These are phyloP conservation scores for Chironomus tepperi DNA, from an alignment of 1,140 invertebrate genomes.

Conservation along the genomic window DNA sequence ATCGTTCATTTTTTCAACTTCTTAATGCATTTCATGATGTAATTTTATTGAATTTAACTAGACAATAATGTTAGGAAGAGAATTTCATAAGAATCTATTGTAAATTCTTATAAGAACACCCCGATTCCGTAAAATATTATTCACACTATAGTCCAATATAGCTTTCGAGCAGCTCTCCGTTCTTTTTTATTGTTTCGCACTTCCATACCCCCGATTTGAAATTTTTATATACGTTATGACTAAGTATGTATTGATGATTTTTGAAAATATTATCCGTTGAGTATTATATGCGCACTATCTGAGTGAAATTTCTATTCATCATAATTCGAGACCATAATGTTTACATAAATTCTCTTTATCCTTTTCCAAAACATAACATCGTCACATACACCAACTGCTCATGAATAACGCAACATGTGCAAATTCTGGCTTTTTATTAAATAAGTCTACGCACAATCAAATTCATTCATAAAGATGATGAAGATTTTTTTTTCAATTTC, in stretches of 20 bases:
- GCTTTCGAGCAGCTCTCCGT: neutral
- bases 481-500: constrained; percentile 1
- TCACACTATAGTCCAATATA: neutral
- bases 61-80: neutral
- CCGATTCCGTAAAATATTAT: neutral
- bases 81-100: neutral
- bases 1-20: neutral
- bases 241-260: neutral
- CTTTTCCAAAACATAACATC: no score
- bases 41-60: neutral
- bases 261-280: neutral
- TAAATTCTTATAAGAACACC: constrained; percentile 9
- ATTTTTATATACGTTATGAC: neutral
- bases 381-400: no score
- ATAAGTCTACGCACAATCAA: neutral
- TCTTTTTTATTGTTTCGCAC: neutral
- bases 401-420: neutral
- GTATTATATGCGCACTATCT: neutral
- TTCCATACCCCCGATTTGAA: neutral
- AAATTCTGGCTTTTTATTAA: neutral
- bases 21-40: neutral
- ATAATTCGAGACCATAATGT: no score
- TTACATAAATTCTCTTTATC: no score
- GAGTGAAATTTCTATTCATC: neutral
- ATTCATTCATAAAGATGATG: neutral